phyloP scores from a whole-genome alignment of 2,888 invertebrate genomes.

The Metalampra italica region DNA sequence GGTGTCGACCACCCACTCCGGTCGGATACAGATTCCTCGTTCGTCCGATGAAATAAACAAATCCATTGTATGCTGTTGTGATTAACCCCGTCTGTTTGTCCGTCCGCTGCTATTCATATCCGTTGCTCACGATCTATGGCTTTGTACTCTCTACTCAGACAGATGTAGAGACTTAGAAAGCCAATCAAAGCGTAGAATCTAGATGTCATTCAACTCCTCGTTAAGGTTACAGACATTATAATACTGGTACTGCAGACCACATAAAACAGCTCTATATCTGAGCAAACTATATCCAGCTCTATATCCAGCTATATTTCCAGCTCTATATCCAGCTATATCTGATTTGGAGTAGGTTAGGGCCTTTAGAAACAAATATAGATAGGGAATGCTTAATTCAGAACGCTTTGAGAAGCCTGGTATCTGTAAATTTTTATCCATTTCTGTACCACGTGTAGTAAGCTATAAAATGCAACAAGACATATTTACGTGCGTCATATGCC shows the following conservation, averaged over 20 bases:
- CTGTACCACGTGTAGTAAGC: no score
- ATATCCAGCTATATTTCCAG: no score
- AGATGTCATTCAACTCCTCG: no score
- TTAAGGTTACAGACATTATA: no score
- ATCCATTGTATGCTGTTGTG: constrained; percentile 68
- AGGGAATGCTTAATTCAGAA: background rate
- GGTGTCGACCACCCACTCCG: constrained; percentile 63
- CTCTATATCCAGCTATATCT: no score
- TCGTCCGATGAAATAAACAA: constrained; percentile 66
- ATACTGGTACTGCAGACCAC: no score
- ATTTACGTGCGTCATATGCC: background rate
- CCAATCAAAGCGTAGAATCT: background rate
- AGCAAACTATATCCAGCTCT: no score
- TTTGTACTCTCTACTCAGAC: constrained; percentile 22
- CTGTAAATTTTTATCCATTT: no score
- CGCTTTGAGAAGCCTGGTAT: background rate
- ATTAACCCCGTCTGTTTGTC: constrained; percentile 65
- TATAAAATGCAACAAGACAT: no score
- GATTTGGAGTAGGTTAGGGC: no score
- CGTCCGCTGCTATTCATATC: constrained; percentile 55
- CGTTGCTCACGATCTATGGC: constrained; percentile 33
- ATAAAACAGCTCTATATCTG: no score
- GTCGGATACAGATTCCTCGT: constrained; percentile 55
- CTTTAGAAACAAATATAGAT: no score
- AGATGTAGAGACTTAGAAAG: constrained; percentile 1